A percentile compares a stretch with the other conserved stretches of the same genome.
These are phyloP conservation scores for Agelastica alni DNA, from an alignment of 2,888 invertebrate genomes.

Conservation along the genomic window DNA sequence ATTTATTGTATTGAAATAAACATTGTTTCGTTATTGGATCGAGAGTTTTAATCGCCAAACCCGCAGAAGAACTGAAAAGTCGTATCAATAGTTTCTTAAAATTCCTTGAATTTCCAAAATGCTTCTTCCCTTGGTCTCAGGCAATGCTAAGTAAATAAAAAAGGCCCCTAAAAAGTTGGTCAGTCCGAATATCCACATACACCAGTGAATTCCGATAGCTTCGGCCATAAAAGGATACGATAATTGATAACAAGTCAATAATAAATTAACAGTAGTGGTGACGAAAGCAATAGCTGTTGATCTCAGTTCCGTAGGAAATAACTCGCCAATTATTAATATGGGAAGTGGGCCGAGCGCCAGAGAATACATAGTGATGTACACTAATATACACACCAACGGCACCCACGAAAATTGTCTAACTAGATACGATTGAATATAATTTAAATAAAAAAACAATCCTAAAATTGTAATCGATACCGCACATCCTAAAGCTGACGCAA, in stretches of 20 bases:
- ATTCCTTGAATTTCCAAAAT: slow-evolving; percentile 15
- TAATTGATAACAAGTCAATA: background rate
- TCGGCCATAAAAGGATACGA: slow-evolving; percentile 15
- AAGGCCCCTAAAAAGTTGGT: slow-evolving; percentile 2
- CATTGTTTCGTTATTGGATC: too few relatives aligned
- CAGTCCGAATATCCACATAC: slow-evolving; percentile 21
- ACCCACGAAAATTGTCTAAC: background rate
- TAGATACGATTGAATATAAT: background rate
- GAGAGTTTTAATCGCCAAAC: too few relatives aligned
- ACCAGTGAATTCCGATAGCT: slow-evolving; percentile 14
- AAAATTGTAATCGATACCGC: background rate
- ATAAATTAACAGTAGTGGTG: background rate
- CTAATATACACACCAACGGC: background rate
- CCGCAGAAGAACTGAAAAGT: too few relatives aligned
- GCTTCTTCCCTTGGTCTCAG: slow-evolving; percentile 26
- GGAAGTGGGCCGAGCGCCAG: slow-evolving; percentile 20
- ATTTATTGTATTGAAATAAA: too few relatives aligned
- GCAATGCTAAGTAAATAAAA: slow-evolving; percentile 15
- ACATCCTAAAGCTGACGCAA: background rate
- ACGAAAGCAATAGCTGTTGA: slow-evolving; percentile 10
- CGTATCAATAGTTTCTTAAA: background rate
- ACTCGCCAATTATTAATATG: slow-evolving; percentile 10
- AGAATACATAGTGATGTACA: slow-evolving; percentile 10
- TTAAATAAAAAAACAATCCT: slow-evolving; percentile 5
- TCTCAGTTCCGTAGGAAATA: slow-evolving; percentile 17